A percentile compares a stretch with the other conserved stretches of the same genome.
These are phyloP conservation scores for Panzeria rudis DNA, from an alignment of 2,888 invertebrate genomes.

Conservation along the genomic window DNA sequence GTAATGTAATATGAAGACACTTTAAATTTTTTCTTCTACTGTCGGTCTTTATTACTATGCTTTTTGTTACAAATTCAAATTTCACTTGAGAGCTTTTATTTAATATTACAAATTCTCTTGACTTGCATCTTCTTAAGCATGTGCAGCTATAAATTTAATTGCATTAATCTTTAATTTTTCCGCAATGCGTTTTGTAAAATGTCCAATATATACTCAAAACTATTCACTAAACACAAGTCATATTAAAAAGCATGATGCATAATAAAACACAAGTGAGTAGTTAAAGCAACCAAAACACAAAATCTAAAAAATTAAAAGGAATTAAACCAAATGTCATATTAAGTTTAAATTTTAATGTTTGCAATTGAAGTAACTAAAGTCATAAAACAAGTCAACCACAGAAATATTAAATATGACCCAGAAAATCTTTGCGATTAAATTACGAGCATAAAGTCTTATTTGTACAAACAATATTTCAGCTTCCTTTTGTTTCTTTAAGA, in stretches of 20 bases:
- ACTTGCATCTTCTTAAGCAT: too few relatives aligned
- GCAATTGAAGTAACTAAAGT: neutral
- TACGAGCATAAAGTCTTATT: neutral
- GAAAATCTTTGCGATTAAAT: neutral
- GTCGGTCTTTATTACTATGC: too few relatives aligned
- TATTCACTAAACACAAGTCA: neutral
- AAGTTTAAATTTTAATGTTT: neutral
- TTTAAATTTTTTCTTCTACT: too few relatives aligned
- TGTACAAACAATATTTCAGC: neutral
- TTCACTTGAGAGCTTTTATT: too few relatives aligned
- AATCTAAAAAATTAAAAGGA: neutral
- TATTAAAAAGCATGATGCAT: neutral
- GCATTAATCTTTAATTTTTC: constrained; percentile 20
- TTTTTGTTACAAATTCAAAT: too few relatives aligned
- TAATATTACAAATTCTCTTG: too few relatives aligned
- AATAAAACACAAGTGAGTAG: neutral
- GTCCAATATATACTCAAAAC: neutral
- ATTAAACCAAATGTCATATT: neutral
- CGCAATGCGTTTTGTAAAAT: neutral
- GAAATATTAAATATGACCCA: neutral
- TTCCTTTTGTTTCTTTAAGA: neutral
- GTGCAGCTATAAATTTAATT: too few relatives aligned
- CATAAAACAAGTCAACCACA: neutral
- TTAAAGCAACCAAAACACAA: neutral
- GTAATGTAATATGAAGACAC: too few relatives aligned